Conservation (phyloP, 1,140 invertebrate genomes). For the Pygmarrhopalites habei region DNA sequence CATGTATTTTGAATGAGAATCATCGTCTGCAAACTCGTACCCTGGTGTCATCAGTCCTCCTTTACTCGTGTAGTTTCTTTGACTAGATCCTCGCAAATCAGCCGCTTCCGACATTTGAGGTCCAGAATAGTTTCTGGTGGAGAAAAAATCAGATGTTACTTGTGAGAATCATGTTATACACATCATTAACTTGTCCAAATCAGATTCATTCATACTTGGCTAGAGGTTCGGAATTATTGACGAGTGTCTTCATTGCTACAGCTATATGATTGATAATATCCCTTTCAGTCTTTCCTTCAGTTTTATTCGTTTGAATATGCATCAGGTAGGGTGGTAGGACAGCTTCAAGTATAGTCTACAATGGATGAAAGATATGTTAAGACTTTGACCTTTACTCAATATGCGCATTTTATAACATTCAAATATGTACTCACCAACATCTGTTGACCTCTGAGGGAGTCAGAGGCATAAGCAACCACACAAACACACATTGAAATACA, state of each 20-base stretch:
- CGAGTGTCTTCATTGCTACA: slow-evolving; percentile 88
- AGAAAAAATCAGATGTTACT: not conserved
- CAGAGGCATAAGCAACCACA: slow-evolving; percentile 94
- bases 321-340: slow-evolving; percentile 89
- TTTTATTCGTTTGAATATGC: slow-evolving; percentile 82
- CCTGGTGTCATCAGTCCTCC: slow-evolving; percentile 64
- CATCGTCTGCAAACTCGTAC: slow-evolving; percentile 74
- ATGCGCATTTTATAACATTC: not conserved
- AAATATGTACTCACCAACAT: slow-evolving; percentile 68
- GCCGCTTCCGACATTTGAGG: slow-evolving; percentile 72
- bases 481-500: slow-evolving; percentile 93
- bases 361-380: slow-evolving; percentile 28
- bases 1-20: slow-evolving; percentile 76
- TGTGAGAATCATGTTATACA: slow-evolving; percentile 2
- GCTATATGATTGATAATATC: slow-evolving; percentile 92
- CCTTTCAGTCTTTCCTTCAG: slow-evolving; percentile 79
- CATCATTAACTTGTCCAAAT: slow-evolving; percentile 7
- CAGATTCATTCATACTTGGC: slow-evolving; percentile 63
- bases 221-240: slow-evolving; percentile 91
- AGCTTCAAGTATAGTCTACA: slow-evolving; percentile 87
- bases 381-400: not conserved
- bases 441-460: slow-evolving; percentile 90
- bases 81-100: slow-evolving; percentile 77
- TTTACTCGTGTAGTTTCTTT: slow-evolving; percentile 62
- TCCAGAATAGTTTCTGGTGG: slow-evolving; percentile 74